Base-by-base conservation (phyloP, 2,888 invertebrate species). In the Spatulosminthurus flaviceps region DNA sequence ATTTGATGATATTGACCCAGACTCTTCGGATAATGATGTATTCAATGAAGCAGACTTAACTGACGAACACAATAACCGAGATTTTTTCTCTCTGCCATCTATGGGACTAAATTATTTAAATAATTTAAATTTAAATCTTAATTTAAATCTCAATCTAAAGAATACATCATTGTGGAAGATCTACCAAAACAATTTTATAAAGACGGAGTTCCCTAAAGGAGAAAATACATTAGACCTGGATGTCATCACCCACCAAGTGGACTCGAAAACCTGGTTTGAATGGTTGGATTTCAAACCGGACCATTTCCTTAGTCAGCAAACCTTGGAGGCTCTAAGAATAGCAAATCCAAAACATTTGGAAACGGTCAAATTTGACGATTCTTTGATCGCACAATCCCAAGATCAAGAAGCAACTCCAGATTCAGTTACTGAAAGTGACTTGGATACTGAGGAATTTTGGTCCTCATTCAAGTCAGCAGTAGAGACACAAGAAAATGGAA, bases 121-220 rank as follows among this genome's bases (percentile, higher is more conserved):
- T 74, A 83, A 84, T 60, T 69, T 84, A n/a, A 83, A 83, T 70
- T 79, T 84, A 42, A 83, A 80, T 64, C 73, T 84, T 29, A 84
- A 83, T 69, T 64, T 84, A 16, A 83, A 82, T 77, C 66, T 84
- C 16, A 85, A 84, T 43, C 71, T 84, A 7, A 77, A 80, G 26
- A 83, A 84, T 29, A 81, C 85, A 0, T 80, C 83, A 11, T 70
- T 84, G 13, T 84, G 83, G 83, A 81, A 79, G 69, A 83, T 85
- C 16, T 85, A 85, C 60, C 84, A 85, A 67, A 83, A 84, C 78
- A 67, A 61, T 64, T 78, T 79, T 78, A 66, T 75, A 76, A 70
- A 78, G 66, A 67, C 81, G 80, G 24, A 61, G 5, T 73, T 73
- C 13, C 70, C 41, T 28, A 72, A 34, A 22, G 29, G 73, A 61